Evolutionary conservation across 2,888 invertebrate genomes (phyloP), one percentile per base, ranked within the genome.

Genomic region (Prenolepis imparis): DNA sequence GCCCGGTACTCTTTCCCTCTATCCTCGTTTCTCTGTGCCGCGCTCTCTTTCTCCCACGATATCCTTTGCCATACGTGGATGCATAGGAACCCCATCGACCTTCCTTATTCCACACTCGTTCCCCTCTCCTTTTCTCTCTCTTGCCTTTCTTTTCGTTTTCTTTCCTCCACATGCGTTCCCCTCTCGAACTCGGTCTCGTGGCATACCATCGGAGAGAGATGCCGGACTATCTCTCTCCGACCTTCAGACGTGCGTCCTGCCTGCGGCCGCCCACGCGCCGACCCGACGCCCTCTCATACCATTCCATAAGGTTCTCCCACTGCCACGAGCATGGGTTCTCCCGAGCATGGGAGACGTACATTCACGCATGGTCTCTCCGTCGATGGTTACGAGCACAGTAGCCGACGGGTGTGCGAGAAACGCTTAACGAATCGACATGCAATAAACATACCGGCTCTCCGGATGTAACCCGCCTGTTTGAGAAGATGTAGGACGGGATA

Each of bases 211-310:
- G 87, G 8, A 52, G 52, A 52, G 52, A 52, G 52, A 52, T 3
- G 8, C 52, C 74, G 73, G 83, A 64, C 48, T 85, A 64, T 86
- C 87, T 86, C 90, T 88, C 89, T 90, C 90, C 91, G 90, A 87
- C 89, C 75, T 85, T 82, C 84, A 91, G 94, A 94, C 94, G 94
- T 92, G 94, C 94, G 94, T 93, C 93, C 93, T 93, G 94, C 94
- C 94, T 93, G 94, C 93, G 94, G 94, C 94, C 94, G 94, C 94
- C 94, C 94, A 94, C 94, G 94, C 94, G 94, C 94, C 94, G 93
- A 94, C 94, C 93, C 93, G 92, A 91, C 90, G 93, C 92, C 92
- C 92, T 92, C 91, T 91, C 92, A 91, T 91, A 92, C 90, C 89
- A 89, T 90, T 90, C 90, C 91, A 88, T 88, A 88, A 89, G 88